These are phyloP conservation scores for Chaetura pelagica DNA, from an alignment of 2,113 vertebrate species.

Conservation along the genomic window DNA sequence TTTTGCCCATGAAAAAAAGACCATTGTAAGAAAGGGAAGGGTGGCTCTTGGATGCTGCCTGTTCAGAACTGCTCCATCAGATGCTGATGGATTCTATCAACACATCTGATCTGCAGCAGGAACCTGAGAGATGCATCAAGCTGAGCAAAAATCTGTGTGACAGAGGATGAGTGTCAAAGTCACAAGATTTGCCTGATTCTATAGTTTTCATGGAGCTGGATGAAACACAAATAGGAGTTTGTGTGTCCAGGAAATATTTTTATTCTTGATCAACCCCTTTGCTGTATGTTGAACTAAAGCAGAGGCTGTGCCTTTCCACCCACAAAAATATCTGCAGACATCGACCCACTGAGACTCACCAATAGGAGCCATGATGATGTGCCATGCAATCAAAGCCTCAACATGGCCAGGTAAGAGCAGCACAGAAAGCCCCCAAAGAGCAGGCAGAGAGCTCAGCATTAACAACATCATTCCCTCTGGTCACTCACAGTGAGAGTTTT, in stretches of 20 bases:
- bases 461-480: neutral
- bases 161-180: neutral
- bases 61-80: neutral
- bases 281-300: neutral
- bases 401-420: neutral
- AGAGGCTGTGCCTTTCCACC: neutral
- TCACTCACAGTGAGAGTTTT: constrained; percentile 84
- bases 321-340: neutral
- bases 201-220: neutral
- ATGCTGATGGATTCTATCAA: neutral
- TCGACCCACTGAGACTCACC: neutral
- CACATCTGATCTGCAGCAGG: neutral
- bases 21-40: neutral
- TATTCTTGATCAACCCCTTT: neutral
- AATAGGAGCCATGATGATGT: fast-evolving
- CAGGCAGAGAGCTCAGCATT: neutral
- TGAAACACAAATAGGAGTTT: neutral
- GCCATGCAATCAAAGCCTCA: neutral
- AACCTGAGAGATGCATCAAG: neutral
- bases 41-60: neutral
- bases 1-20: neutral
- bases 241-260: neutral
- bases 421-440: neutral
- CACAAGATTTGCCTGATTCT: neutral
- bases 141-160: neutral